A percentile compares a stretch with the other conserved stretches of the same genome.
Conservation (phyloP, 1,140 invertebrate species). For the Camponotus floridanus region DNA sequence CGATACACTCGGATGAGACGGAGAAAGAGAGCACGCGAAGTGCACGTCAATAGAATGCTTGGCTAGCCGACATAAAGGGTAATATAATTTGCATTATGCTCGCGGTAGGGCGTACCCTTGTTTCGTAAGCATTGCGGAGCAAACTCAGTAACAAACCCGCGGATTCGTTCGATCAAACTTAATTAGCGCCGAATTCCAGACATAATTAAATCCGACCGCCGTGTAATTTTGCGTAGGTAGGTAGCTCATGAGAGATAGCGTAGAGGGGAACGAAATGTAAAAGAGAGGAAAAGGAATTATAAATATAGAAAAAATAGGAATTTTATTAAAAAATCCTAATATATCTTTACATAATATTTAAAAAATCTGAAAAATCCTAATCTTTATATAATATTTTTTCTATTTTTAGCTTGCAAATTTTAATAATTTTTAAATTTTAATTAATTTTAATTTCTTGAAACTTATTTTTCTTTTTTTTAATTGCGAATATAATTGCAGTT, state of each 20-base stretch:
- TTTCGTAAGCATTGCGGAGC: slow-evolving; percentile 82
- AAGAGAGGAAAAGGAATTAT: slow-evolving; percentile 29
- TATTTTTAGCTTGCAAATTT: neutral
- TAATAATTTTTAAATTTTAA: slow-evolving; percentile 21
- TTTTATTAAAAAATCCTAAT: neutral
- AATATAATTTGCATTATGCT: slow-evolving; percentile 83
- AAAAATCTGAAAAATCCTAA: neutral
- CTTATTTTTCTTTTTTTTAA: neutral
- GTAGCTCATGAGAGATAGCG: slow-evolving; percentile 35
- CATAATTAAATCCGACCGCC: slow-evolving; percentile 84
- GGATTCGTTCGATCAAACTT: slow-evolving; percentile 85
- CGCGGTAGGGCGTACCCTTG: slow-evolving; percentile 78
- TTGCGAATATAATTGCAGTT: slow-evolving; percentile 10
- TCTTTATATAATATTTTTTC: slow-evolving; percentile 3
- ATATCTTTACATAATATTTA: neutral
- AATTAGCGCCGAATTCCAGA: slow-evolving; percentile 85
- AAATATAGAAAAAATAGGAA: slow-evolving; percentile 38
- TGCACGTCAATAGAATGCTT: slow-evolving; percentile 68
- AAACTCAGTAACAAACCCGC: slow-evolving; percentile 82
- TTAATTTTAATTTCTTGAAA: neutral
- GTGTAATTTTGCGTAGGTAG: slow-evolving; percentile 73
- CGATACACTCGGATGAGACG: neutral
- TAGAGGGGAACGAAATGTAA: slow-evolving; percentile 45
- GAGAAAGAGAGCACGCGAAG: slow-evolving; percentile 58
- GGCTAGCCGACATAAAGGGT: slow-evolving; percentile 71